These are phyloP conservation scores for Lepidocolaptes lacrymiger DNA, from an alignment of 2,797 vertebrate species.

Conservation along the genomic window DNA sequence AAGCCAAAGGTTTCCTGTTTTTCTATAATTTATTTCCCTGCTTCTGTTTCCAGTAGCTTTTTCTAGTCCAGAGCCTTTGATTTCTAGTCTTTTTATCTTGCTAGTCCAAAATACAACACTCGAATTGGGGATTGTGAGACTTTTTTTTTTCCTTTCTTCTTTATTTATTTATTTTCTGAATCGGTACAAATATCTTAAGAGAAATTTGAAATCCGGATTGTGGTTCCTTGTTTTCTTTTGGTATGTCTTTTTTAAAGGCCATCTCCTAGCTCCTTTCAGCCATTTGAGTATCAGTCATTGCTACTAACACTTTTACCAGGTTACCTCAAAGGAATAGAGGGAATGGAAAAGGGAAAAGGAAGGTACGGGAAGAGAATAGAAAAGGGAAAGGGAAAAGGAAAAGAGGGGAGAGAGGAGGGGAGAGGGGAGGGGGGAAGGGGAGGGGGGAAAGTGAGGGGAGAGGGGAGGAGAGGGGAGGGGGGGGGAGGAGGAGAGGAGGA, in stretches of 20 bases:
- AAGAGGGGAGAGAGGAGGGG: no score
- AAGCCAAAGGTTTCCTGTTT: not conserved
- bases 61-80: not conserved
- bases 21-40: not conserved
- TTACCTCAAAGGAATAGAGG: not conserved
- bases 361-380: not conserved
- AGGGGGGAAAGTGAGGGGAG: no score
- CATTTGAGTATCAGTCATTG: not conserved
- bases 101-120: not conserved
- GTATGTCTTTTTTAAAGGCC: not conserved
- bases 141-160: not conserved
- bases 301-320: accelerated
- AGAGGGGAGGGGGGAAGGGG: no score
- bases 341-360: no score
- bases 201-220: not conserved
- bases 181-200: accelerated
- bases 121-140: not conserved
- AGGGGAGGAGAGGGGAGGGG: no score
- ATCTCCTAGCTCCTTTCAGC: not conserved
- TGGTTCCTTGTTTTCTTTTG: not conserved
- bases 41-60: not conserved
- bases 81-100: not conserved
- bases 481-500: accelerated
- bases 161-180: not conserved
- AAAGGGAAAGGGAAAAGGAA: no score